A percentile compares a stretch with the other conserved stretches of the same genome.
phyloP scores from a whole-genome alignment of 92 coral and sea anemone species.

The Epizoanthus scotinus region DNA sequence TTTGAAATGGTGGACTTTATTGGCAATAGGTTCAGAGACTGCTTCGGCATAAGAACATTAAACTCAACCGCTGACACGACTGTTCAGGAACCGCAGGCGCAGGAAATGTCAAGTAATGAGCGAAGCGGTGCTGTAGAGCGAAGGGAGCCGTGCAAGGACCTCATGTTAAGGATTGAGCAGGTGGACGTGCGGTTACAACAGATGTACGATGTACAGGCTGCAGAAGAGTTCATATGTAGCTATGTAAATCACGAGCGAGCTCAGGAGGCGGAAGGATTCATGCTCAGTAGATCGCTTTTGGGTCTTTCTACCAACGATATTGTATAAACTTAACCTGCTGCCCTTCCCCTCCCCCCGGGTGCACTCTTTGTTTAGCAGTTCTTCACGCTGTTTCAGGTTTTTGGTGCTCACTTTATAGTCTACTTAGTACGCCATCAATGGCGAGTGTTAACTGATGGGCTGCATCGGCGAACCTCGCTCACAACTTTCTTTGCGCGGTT shows the following conservation, averaged over 20 bases:
- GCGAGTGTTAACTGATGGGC: too few relatives aligned
- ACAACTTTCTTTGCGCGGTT: too few relatives aligned
- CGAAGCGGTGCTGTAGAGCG: not conserved
- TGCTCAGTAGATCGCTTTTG: too few relatives aligned
- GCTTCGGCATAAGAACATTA: conserved; percentile 73
- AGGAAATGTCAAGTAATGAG: not conserved
- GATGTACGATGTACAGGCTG: conserved; percentile 15
- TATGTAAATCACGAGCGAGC: not conserved
- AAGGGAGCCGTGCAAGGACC: not conserved
- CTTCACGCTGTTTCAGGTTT: too few relatives aligned
- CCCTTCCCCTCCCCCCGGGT: too few relatives aligned
- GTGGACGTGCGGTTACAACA: not conserved
- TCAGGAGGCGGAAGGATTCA: too few relatives aligned
- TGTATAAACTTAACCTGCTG: too few relatives aligned
- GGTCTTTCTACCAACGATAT: too few relatives aligned
- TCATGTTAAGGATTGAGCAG: not conserved
- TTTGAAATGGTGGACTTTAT: conserved; percentile 88
- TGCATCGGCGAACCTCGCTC: too few relatives aligned
- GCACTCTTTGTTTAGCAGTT: too few relatives aligned
- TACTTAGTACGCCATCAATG: too few relatives aligned
- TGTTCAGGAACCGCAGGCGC: not conserved
- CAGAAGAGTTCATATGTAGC: conserved; percentile 23
- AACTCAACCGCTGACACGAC: conserved; percentile 17
- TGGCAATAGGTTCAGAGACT: conserved; percentile 54
- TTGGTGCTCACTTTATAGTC: too few relatives aligned